Evolutionary conservation across 2,797 vertebrate species (phyloP), one percentile per base, ranked within the genome.

Genomic region (Diglossa cyanea): DNA sequence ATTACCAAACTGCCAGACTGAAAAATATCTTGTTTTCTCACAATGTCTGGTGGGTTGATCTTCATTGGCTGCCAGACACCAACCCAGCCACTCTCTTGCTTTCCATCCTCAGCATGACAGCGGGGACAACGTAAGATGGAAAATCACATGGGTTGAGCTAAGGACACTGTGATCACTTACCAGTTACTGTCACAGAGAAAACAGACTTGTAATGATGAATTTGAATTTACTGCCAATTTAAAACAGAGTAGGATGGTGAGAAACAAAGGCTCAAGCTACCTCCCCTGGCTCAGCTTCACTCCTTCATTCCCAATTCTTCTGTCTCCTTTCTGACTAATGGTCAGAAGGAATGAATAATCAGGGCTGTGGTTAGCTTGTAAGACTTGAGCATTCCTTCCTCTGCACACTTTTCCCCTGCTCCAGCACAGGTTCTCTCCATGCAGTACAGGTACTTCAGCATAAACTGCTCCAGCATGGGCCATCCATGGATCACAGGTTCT

Each of bases 361-460:
- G 40, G 20, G 13, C 6, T 45, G 30, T 42, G 33, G 61, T 55
- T 44, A 58, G 44, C 23, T 73, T 17, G 0, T 50, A 60, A 72
- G 35, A 57, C 15, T 54, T 74, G 6, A 62, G 24, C 0, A 2
- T 23, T 84, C 20, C 13, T 57, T 67, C 33, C 31, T 70, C 57
- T 74, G 63, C 48, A 70, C 15, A 3, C 31, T 40, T 74, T 16
- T 23, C 4, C 33, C 18, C 31, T 65, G 45, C 13, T 85, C 62
- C 37, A 53, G 13, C 31, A 42, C 0, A 4, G 23, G 21, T 67
- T 40, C 26, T 70, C 18, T 80, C 76, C 0, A 0, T 6, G 2
- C 21, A 19, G 24, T 19, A 11, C 23, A 50, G 17, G 13, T 45
- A 65, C 11, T 88, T 68, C 60, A 79, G 62, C 45, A 92, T 33